Evolutionary conservation across 2,113 vertebrate genomes (phyloP), one percentile per base, ranked within the genome.

Genomic region (Gymnarchus niloticus): DNA sequence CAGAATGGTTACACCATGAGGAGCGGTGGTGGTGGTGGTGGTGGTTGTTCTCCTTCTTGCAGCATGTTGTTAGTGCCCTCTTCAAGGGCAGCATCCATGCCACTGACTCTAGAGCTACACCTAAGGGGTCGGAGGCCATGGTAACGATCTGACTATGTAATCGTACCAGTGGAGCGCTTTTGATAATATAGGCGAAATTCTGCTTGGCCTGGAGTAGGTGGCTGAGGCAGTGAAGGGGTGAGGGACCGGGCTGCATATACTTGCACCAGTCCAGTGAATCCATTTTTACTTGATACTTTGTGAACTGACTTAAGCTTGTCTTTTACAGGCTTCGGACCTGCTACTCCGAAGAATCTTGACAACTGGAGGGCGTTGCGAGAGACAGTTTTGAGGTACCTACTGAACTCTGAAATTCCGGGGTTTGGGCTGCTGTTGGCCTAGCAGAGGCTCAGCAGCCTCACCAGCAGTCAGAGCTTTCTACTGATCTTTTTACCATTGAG

Each of bases 381-480:
- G 86, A 95, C 94, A 90, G 76, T 92, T 0, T 89, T 94, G 92
- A 98, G 97, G 97, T 99, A 94, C 95, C 87, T 1, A 46, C 85
- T 48, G 3, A 51, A 14, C 56, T 56, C 25, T 17, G n/a, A 49
- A 33, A 9, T 2, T 19, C 41, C 73, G 6, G 0, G 21, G 44
- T 33, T 73, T 73, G 17, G 65, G n/a, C n/a, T n/a, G n/a, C n/a
- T n/a, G n/a, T n/a, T n/a, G n/a, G n/a, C n/a, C n/a, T n/a, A n/a
- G n/a, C n/a, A n/a, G n/a, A n/a, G n/a, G n/a, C n/a, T n/a, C n/a
- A n/a, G n/a, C n/a, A n/a, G n/a, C n/a, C n/a, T n/a, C 61, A 33
- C 61, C 28, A 65, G 3, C 61, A 37, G 28, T 6, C 28, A 14
- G 61, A 37, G 14, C 5, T 73, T 73, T 33, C 65, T 6, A 19